Conservation (phyloP, 2,888 invertebrate genomes). For the Orgyia antiqua region DNA sequence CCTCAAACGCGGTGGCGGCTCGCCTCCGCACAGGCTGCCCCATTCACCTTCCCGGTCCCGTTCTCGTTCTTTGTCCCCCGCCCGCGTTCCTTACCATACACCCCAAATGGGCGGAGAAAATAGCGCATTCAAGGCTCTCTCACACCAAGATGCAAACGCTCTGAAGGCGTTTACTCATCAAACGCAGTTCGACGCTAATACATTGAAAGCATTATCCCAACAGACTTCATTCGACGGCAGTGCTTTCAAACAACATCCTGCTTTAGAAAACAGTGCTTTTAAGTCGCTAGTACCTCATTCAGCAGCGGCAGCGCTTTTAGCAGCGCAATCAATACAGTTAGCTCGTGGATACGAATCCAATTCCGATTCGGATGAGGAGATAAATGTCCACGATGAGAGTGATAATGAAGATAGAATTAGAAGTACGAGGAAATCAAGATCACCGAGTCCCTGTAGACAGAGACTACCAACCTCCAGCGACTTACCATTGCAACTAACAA, state of each 20-base stretch:
- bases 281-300: slow-evolving; percentile 85
- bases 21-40: slow-evolving; percentile 79
- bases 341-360: slow-evolving; percentile 71
- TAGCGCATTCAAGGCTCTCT: slow-evolving; percentile 90
- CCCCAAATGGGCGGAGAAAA: slow-evolving; percentile 92
- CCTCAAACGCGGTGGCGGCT: slow-evolving; percentile 89
- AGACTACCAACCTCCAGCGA: slow-evolving; percentile 49
- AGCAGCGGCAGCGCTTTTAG: slow-evolving; percentile 78
- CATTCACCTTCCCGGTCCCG: slow-evolving; percentile 81
- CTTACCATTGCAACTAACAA: slow-evolving; percentile 84
- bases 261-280: slow-evolving; percentile 89
- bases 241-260: slow-evolving; percentile 73
- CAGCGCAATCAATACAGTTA: slow-evolving; percentile 68
- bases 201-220: slow-evolving; percentile 73
- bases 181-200: slow-evolving; percentile 72
- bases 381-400: slow-evolving; percentile 90
- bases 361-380: slow-evolving; percentile 86
- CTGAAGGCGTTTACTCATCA: slow-evolving; percentile 79
- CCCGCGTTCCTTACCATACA: slow-evolving; percentile 79
- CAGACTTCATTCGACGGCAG: slow-evolving; percentile 52
- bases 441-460: slow-evolving; percentile 63
- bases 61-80: slow-evolving; percentile 81
- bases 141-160: slow-evolving; percentile 79
- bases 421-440: slow-evolving; percentile 65
- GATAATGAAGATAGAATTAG: slow-evolving; percentile 78